phyloP scores from a whole-genome alignment of 2,113 vertebrate genomes.

The Anas platyrhynchos region DNA sequence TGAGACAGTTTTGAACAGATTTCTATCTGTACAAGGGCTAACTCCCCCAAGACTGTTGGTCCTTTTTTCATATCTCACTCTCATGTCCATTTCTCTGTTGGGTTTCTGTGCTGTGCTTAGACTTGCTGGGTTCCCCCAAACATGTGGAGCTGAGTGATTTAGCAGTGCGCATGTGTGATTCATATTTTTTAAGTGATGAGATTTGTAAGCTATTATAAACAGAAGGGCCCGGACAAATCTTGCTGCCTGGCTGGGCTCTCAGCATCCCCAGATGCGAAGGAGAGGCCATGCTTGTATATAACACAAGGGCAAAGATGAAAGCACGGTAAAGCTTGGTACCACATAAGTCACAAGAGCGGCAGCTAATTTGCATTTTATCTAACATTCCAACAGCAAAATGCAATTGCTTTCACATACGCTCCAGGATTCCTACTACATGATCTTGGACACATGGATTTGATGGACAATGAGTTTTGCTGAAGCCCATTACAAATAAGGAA shows the following conservation, averaged over 20 bases:
- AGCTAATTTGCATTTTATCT: slow-evolving; percentile 55
- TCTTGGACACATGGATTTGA: slow-evolving; percentile 40
- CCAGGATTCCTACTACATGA: slow-evolving; percentile 6
- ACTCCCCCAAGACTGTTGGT: neutral
- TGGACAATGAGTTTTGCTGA: slow-evolving; percentile 37
- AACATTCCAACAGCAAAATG: slow-evolving; percentile 36
- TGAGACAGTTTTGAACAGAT: neutral
- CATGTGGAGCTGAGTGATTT: neutral
- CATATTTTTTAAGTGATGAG: slow-evolving; percentile 37
- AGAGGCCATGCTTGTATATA: slow-evolving; percentile 34
- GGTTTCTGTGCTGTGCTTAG: neutral
- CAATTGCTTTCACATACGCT: neutral
- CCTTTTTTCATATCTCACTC: neutral
- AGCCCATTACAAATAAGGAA: slow-evolving; percentile 30
- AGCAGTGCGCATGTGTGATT: neutral
- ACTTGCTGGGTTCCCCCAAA: neutral
- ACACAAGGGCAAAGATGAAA: slow-evolving; percentile 20
- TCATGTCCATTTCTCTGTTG: neutral
- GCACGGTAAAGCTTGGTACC: slow-evolving; percentile 18
- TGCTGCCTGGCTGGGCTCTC: slow-evolving; percentile 27
- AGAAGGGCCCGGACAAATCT: slow-evolving; percentile 20
- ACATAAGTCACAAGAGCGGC: slow-evolving; percentile 36
- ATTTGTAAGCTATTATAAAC: slow-evolving; percentile 53
- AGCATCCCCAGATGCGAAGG: slow-evolving; percentile 46
- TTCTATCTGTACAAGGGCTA: neutral